A percentile compares a stretch with the other conserved stretches of the same genome.
phyloP scores from a whole-genome alignment of 1,140 invertebrate species.

The Drosophila melanica region DNA sequence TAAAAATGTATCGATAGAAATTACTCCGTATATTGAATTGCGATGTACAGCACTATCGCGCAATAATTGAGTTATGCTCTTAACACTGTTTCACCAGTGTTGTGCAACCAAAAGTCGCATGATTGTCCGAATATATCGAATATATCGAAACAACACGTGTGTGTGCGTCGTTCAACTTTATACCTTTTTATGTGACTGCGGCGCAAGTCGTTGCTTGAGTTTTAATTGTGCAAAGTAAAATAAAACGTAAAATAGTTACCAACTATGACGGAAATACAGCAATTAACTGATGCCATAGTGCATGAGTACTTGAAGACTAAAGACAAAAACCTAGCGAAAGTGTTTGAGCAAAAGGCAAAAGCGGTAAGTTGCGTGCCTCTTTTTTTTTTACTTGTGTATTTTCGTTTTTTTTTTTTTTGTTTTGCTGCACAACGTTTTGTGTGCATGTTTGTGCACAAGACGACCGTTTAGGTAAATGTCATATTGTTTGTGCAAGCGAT shows the following conservation, averaged over 20 bases:
- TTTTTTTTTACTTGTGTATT: constrained; percentile 10
- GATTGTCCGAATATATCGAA: constrained; percentile 19
- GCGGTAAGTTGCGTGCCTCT: constrained; percentile 85
- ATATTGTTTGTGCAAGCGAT: constrained; percentile 8
- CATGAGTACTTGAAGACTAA: constrained; percentile 86
- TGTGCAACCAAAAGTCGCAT: constrained; percentile 18
- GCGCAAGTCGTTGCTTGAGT: constrained; percentile 34
- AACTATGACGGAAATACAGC: constrained; percentile 54
- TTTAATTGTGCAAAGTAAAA: constrained; percentile 29
- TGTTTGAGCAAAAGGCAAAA: constrained; percentile 87
- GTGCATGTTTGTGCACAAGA: not conserved
- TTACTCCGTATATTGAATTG: too few species aligned
- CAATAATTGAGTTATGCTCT: not conserved
- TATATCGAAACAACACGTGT: constrained; percentile 56
- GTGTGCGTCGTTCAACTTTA: constrained; percentile 33
- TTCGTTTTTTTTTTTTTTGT: constrained; percentile 8
- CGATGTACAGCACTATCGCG: not conserved
- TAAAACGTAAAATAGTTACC: constrained; percentile 15
- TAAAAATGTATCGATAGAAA: too few species aligned
- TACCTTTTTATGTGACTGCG: constrained; percentile 51
- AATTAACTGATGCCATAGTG: constrained; percentile 84
- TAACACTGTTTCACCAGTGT: constrained; percentile 10
- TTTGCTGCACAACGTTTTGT: constrained; percentile 2
- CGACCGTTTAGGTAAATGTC: not conserved
- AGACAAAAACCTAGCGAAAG: constrained; percentile 86